phyloP scores from a whole-genome alignment of 2,113 vertebrate species.

The Tachycineta bicolor region DNA sequence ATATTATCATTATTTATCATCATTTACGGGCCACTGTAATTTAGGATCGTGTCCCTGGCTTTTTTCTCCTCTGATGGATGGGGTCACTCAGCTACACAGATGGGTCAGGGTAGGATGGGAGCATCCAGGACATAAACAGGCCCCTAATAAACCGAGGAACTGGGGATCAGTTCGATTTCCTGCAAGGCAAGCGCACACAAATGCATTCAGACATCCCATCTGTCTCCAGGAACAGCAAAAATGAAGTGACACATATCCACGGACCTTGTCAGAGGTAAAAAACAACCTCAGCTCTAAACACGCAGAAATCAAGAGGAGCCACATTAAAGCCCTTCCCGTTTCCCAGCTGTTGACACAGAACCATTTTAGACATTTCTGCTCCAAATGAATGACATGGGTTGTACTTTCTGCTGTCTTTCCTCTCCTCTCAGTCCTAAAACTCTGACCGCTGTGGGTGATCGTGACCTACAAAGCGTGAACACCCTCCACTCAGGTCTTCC shows the following conservation, averaged over 20 bases:
- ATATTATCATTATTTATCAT: too few species aligned
- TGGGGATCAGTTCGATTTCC: background rate
- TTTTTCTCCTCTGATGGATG: background rate
- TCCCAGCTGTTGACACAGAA: background rate
- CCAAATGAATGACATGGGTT: background rate
- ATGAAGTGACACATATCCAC: accelerated
- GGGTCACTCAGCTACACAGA: background rate
- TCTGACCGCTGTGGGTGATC: background rate
- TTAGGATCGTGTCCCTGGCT: background rate
- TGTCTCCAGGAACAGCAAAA: background rate
- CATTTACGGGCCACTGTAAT: background rate
- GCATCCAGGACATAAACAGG: accelerated
- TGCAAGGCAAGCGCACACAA: background rate
- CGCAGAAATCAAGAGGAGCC: background rate
- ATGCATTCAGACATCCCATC: background rate
- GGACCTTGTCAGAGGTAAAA: background rate
- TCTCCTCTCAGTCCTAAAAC: background rate
- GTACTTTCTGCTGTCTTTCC: background rate
- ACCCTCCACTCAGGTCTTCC: background rate
- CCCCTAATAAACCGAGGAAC: background rate
- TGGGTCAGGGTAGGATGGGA: background rate
- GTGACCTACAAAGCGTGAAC: accelerated
- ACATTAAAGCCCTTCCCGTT: background rate
- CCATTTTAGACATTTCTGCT: background rate
- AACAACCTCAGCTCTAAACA: background rate